phyloP scores from a whole-genome alignment of 2,113 vertebrate species.

The Aptenodytes forsteri region DNA sequence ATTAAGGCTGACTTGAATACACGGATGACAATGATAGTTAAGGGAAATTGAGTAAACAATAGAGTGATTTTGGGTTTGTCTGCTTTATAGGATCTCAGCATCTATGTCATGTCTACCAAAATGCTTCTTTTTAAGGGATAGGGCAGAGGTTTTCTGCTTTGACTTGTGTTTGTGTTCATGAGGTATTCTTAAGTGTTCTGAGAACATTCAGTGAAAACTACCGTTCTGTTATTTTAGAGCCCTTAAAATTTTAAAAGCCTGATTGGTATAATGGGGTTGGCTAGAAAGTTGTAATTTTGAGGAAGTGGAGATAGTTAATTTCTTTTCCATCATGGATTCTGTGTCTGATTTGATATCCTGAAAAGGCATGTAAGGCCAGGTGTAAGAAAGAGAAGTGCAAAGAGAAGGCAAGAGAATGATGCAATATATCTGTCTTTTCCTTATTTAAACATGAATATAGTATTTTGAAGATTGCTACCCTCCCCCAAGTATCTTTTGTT shows the following conservation, averaged over 20 bases:
- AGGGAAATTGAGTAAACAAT: neutral
- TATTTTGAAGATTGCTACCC: neutral
- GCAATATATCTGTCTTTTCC: neutral
- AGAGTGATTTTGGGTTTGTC: neutral
- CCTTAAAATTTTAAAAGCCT: neutral
- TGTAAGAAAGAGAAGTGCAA: neutral
- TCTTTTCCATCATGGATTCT: neutral
- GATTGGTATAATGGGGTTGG: neutral
- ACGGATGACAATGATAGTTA: neutral
- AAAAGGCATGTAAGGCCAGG: neutral
- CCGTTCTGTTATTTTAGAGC: neutral
- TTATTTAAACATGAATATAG: neutral
- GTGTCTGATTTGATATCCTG: neutral
- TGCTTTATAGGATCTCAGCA: neutral
- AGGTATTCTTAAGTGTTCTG: neutral
- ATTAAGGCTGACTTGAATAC: neutral
- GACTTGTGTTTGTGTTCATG: neutral
- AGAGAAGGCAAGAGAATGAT: neutral
- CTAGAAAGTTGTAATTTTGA: neutral
- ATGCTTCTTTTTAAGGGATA: neutral
- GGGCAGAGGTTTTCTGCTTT: neutral
- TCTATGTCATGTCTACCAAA: neutral
- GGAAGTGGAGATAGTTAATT: neutral
- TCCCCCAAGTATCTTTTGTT: neutral
- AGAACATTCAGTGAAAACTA: neutral